A percentile compares a stretch with the other conserved stretches of the same genome.
phyloP scores from a whole-genome alignment of 2,797 vertebrate genomes.

The Anguilla megastoma region DNA sequence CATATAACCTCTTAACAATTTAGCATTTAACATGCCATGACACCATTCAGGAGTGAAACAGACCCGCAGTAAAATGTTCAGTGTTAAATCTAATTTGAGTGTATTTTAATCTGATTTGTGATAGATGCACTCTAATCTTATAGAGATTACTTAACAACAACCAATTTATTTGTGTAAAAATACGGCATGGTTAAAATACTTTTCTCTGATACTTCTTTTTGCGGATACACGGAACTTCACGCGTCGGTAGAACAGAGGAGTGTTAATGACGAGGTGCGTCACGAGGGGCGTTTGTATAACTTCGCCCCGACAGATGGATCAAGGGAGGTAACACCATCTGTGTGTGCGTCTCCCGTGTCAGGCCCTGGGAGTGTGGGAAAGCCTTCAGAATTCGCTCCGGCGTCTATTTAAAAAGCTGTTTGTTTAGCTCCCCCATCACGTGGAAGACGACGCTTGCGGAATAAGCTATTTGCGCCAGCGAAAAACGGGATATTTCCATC shows the following conservation, averaged over 20 bases:
- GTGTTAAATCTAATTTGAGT: background rate
- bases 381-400: background rate
- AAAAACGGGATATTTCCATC: background rate
- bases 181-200: background rate
- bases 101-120: background rate
- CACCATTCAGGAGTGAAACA: too few relatives aligned
- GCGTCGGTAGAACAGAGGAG: too few relatives aligned
- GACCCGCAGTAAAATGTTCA: background rate
- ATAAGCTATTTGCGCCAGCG: background rate
- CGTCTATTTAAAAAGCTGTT: background rate
- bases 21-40: too few relatives aligned
- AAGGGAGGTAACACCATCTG: background rate
- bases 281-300: background rate
- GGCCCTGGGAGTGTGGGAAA: background rate
- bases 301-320: constrained; percentile 16
- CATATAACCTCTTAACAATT: background rate
- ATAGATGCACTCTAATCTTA: background rate
- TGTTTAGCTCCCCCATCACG: background rate
- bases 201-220: background rate
- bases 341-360: background rate
- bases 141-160: background rate
- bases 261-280: background rate
- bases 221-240: background rate
- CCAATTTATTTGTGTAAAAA: background rate
- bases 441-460: background rate